Evolutionary conservation across 2,113 vertebrate genomes (phyloP).

Genomic region (Meriones unguiculatus): DNA sequence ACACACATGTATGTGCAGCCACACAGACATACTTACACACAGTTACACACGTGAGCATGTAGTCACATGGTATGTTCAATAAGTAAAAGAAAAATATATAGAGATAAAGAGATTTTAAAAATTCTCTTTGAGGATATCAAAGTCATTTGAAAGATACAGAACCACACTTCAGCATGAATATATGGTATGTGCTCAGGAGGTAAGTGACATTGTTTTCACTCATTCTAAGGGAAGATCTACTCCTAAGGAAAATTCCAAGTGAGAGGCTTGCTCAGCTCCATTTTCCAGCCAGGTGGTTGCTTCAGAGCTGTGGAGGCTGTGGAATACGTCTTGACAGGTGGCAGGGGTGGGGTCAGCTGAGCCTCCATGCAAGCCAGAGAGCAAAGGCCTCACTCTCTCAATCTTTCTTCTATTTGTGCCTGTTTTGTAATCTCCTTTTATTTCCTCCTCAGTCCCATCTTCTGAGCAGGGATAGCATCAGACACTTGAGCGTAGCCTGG

Average conservation of each 20-base stretch:
- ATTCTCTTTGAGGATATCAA: constrained; percentile 26
- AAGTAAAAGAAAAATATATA: neutral
- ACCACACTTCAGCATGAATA: neutral
- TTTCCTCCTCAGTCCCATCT: neutral
- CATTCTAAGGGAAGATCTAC: neutral
- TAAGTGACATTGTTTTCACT: neutral
- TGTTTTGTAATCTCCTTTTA: neutral
- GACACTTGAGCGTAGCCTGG: neutral
- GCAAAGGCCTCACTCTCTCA: neutral
- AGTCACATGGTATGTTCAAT: neutral
- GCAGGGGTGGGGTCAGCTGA: neutral
- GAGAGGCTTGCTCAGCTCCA: neutral
- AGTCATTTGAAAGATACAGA: constrained; percentile 12
- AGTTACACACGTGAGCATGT: neutral
- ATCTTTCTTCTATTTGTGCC: neutral
- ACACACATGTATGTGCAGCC: neutral
- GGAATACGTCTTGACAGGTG: neutral
- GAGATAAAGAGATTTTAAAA: neutral
- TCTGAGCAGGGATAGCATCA: neutral
- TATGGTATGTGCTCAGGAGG: neutral
- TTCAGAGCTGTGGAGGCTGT: neutral
- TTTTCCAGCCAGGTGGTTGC: neutral
- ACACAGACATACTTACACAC: neutral
- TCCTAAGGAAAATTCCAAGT: neutral
- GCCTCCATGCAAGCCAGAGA: neutral